phyloP scores from a whole-genome alignment of 2,113 vertebrate genomes.

The Acrocephalus kingi region DNA sequence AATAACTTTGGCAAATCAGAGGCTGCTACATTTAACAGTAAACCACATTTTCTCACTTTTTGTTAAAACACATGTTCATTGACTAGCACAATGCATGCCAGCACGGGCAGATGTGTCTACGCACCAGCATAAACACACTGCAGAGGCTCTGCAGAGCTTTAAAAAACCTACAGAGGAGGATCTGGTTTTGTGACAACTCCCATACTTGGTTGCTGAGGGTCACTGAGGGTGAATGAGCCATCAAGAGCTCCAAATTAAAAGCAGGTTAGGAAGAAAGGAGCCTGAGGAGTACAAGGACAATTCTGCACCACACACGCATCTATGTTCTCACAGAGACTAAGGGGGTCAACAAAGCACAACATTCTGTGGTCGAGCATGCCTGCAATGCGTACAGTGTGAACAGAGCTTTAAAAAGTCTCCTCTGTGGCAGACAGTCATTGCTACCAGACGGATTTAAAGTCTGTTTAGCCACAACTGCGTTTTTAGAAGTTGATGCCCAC shows the following conservation, averaged over 20 bases:
- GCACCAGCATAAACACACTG: neutral
- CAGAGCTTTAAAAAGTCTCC: neutral
- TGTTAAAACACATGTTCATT: neutral
- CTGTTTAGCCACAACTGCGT: neutral
- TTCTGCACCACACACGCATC: neutral
- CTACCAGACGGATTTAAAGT: neutral
- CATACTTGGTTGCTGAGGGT: neutral
- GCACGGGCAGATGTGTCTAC: neutral
- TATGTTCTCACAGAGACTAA: neutral
- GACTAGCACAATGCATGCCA: neutral
- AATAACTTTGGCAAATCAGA: neutral
- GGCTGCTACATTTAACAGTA: neutral
- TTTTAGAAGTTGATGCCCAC: neutral
- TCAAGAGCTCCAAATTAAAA: neutral
- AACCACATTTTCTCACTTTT: neutral
- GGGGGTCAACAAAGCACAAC: neutral
- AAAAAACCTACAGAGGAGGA: neutral
- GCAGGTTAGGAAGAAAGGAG: neutral
- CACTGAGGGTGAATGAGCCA: neutral
- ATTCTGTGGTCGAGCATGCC: neutral
- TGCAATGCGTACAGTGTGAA: neutral
- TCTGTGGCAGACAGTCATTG: neutral
- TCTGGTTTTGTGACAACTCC: neutral
- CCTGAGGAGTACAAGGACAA: neutral
- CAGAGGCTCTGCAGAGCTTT: neutral